phyloP scores from a whole-genome alignment of 2,888 invertebrate genomes.

The Tryphoninae sp. region DNA sequence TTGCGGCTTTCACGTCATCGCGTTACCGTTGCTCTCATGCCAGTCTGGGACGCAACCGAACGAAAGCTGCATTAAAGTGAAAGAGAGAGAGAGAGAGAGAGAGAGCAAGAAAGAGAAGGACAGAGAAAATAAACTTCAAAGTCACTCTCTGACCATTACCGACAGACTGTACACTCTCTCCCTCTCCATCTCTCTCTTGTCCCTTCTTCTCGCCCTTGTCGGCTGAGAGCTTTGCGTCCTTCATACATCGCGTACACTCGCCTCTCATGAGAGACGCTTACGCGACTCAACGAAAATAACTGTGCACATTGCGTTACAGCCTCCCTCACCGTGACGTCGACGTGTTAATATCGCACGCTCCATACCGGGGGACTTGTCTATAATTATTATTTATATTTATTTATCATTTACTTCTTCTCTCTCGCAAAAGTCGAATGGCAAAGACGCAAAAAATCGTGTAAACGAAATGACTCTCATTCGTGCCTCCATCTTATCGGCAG shows the following conservation, averaged over 20 bases:
- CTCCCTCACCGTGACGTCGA: slow-evolving; percentile 7
- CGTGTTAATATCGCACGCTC: no score
- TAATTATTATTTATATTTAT: background rate
- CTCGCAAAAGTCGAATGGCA: no score
- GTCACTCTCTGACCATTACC: slow-evolving; percentile 61
- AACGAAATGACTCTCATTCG: slow-evolving; percentile 48
- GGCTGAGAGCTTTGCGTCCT: background rate
- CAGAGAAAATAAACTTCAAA: slow-evolving; percentile 55
- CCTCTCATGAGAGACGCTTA: background rate
- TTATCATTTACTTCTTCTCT: no score
- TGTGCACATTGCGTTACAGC: background rate
- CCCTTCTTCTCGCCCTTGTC: slow-evolving; percentile 6
- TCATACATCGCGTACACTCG: slow-evolving; percentile 6
- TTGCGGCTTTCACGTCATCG: slow-evolving; percentile 54
- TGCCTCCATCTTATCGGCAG: background rate
- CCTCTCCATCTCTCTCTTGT: slow-evolving; percentile 22
- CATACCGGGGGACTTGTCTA: background rate
- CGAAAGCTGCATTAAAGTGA: slow-evolving; percentile 21
- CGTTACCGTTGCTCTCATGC: slow-evolving; percentile 50
- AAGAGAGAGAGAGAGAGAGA: slow-evolving; percentile 29
- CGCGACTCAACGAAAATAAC: no score
- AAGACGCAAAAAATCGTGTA: slow-evolving; percentile 31
- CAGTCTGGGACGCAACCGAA: slow-evolving; percentile 33
- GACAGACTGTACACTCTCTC: slow-evolving; percentile 42
- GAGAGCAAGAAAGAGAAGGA: slow-evolving; percentile 10